Base-by-base conservation (phyloP, 2,113 vertebrate species). In the Speoplatyrhinus poulsoni region DNA sequence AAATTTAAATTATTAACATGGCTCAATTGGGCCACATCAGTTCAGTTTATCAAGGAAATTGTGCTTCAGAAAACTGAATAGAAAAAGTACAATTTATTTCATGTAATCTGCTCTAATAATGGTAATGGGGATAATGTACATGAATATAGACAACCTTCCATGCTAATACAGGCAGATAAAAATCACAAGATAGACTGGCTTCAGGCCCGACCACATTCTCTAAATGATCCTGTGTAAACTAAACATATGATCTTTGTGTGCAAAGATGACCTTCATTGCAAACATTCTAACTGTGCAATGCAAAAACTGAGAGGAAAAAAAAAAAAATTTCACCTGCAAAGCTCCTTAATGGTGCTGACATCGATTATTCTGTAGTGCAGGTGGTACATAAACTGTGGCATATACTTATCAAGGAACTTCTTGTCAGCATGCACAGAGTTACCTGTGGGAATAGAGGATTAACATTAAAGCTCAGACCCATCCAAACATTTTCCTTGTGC, bases 341-440 rank as follows among this genome's bases (percentile, higher is more conserved):
- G 93, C 47, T 99, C 98, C 85, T 99, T 99, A 83, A 99, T 91
- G 10, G 96, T 99, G 94, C 98, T 99, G 77, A 99, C 97, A 2
- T 99, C 98, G 9, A 99, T 87, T 86, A 99, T 99, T 72, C 93
- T 88, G 81, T 94, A 94, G 83, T 94, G 92, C 12, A 94, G 90
- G 62, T 93, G 93, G 62, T 74, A 69, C 90, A 98, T 98, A 87
- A 99, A 99, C 92, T 98, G 96, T 5, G 96, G 96, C 98, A 99
- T 99, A 88, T 94, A 94, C 83, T 98, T 99, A 79, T 98, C 96
- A 81, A 99, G 93, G 67, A 99, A 99, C 84, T 93, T 95, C 79
- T 93, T 94, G 76, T 94, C 93, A 0, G 95, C 98, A 0, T 99
- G 93, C 52, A 93, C 93, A 4, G 93, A 93, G 86, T 93, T 93